Evolutionary conservation across 1,140 invertebrate genomes (phyloP), one percentile per base, ranked within the genome.

Genomic region (Arctopsyche grandis): DNA sequence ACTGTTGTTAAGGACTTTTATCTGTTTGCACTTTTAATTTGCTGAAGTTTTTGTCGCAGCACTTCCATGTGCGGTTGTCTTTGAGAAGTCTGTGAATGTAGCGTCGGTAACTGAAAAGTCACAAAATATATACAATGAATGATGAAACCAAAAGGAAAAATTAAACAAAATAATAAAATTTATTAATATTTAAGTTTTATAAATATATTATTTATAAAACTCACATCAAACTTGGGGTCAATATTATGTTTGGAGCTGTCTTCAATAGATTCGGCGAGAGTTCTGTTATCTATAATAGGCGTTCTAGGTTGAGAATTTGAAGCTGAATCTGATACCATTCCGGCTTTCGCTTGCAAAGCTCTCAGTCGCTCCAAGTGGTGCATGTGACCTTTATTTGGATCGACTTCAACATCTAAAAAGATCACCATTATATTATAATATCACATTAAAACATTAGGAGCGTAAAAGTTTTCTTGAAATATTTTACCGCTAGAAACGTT

Each of bases 21-120:
- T 88, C 87, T 88, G 80, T 88, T 88, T 66, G 87, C 86, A 80
- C 87, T 89, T 79, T 89, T 89, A 83, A 89, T 88, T 82, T 89
- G 87, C 83, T 89, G 88, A 21, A 89, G 79, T 80, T 88, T 88
- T 58, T 88, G 86, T 44, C 87, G 84, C n/a, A 89, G 79, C 1
- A 85, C 85, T 83, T 88, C 87, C 46, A 89, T 87, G 0, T 84
- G 87, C 0, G 86, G 87, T 81, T 88, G 86, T 80, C 86, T 87
- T 80, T 85, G 86, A 52, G 86, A 85, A 7, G 87, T 85, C 19
- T 85, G 77, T 22, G 85, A 69, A 81, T 87, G 86, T 21, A 87
- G 84, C 16, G 87, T 86, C 76, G 87, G 86, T 14, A 88, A 80
- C 88, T 89, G 84, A 5, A 84, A 86, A 79, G 74, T 81, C 48